phyloP scores from a whole-genome alignment of 92 coral and sea anemone species.

The Bergia sp. region DNA sequence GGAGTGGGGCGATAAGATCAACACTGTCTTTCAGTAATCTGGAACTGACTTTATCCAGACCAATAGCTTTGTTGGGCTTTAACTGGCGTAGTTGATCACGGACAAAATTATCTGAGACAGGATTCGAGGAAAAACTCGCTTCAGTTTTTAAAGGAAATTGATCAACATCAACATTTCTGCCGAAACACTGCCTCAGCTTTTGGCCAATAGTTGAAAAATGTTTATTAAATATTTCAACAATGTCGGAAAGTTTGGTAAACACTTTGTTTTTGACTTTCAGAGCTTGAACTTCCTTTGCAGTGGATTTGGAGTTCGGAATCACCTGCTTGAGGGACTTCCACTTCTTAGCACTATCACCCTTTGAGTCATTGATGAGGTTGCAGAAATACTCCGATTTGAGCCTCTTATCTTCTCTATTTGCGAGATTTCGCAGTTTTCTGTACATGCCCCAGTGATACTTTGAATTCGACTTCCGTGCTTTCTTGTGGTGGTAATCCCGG shows the following conservation, averaged over 20 bases:
- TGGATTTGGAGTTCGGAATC: conserved; percentile 22
- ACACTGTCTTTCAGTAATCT: no score
- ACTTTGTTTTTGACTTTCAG: conserved; percentile 41
- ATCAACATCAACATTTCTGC: conserved; percentile 30
- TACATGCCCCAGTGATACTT: conserved; percentile 34
- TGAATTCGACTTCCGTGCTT: conserved; percentile 30
- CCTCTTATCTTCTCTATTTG: conserved; percentile 37
- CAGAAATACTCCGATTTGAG: conserved; percentile 43
- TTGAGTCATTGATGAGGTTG: conserved; percentile 37
- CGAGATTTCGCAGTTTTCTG: conserved; percentile 23
- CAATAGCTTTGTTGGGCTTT: conserved; percentile 38
- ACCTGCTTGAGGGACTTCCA: conserved; percentile 28
- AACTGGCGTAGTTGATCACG: conserved; percentile 43
- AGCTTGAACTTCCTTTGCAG: conserved; percentile 19
- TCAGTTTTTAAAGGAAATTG: no score
- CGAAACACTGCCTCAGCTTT: conserved; percentile 35
- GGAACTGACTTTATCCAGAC: no score
- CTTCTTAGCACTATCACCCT: conserved; percentile 17
- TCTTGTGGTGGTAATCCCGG: conserved; percentile 22
- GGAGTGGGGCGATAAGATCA: no score
- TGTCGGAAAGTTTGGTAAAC: conserved; percentile 14
- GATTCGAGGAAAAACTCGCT: no score
- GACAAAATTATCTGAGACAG: conserved; percentile 46
- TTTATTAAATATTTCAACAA: conserved; percentile 43
- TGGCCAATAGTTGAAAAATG: conserved; percentile 33